These are phyloP conservation scores for Hirudo medicinalis DNA, from an alignment of 1,140 invertebrate species.

Conservation along the genomic window DNA sequence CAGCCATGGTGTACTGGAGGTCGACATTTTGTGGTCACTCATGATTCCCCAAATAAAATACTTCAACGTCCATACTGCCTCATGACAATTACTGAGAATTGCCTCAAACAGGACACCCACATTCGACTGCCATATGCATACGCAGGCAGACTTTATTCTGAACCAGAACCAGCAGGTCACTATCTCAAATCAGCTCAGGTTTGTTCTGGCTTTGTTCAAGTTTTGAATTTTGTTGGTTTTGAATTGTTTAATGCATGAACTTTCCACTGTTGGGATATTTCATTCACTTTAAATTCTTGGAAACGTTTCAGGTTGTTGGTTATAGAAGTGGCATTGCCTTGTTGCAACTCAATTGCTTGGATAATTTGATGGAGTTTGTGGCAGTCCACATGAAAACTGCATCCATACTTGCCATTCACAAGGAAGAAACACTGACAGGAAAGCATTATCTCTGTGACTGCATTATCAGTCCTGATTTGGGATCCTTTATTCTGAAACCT, in stretches of 20 bases:
- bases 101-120: slow-evolving; percentile 23
- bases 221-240: neutral
- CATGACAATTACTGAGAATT: slow-evolving; percentile 20
- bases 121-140: slow-evolving; percentile 20
- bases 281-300: neutral
- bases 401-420: slow-evolving; percentile 19
- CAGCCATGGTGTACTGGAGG: slow-evolving; percentile 24
- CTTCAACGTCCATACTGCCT: slow-evolving; percentile 21
- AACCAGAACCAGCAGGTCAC: slow-evolving; percentile 22
- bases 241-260: neutral
- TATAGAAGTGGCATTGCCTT: slow-evolving; percentile 23
- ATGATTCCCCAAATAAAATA: slow-evolving; percentile 20
- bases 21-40: slow-evolving; percentile 19
- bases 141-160: slow-evolving; percentile 18
- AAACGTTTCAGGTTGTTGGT: slow-evolving; percentile 16
- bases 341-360: slow-evolving; percentile 17
- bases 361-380: slow-evolving; percentile 22
- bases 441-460: slow-evolving; percentile 24
- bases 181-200: slow-evolving; percentile 23
- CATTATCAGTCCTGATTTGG: slow-evolving; percentile 23
- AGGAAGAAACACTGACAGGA: slow-evolving; percentile 14
- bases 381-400: slow-evolving; percentile 23
- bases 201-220: neutral
- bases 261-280: neutral
- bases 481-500: slow-evolving; percentile 23